Percentiles rank a stretch among this genome's conserved stretches.
Conservation (phyloP, 2,797 vertebrate genomes). For the Odontamblyopus rebecca region DNA sequence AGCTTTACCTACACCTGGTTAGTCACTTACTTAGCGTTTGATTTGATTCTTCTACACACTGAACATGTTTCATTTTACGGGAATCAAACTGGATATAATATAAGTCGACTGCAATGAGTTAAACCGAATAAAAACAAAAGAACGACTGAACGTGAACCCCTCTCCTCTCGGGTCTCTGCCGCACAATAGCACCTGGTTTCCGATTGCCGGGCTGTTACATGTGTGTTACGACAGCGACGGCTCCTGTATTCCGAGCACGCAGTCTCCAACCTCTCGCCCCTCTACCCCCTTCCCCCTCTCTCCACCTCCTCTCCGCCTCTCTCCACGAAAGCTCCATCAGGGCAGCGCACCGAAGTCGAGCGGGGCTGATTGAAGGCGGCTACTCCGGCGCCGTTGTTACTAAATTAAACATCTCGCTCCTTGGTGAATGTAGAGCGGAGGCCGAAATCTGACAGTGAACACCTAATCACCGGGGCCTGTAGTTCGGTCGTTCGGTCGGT, state of each 20-base stretch:
- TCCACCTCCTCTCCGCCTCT: neutral
- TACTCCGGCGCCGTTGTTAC: slow-evolving; percentile 25
- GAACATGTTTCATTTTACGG: too few relatives aligned
- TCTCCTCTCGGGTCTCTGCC: neutral
- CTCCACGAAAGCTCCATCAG: slow-evolving; percentile 5
- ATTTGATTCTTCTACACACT: too few relatives aligned
- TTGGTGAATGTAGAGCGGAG: slow-evolving; percentile 17
- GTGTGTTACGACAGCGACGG: slow-evolving; percentile 16
- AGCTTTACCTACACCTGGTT: too few relatives aligned
- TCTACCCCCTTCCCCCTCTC: neutral
- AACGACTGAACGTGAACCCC: too few relatives aligned
- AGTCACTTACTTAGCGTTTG: too few relatives aligned
- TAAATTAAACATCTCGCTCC: slow-evolving; percentile 18
- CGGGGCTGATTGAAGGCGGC: slow-evolving; percentile 8
- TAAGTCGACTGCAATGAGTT: too few relatives aligned
- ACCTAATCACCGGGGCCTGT: slow-evolving; percentile 26
- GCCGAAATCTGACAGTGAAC: slow-evolving; percentile 22
- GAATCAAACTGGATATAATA: too few relatives aligned
- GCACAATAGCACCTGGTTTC: neutral
- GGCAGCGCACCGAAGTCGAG: slow-evolving; percentile 17
- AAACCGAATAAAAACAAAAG: too few relatives aligned
- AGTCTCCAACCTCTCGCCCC: slow-evolving; percentile 16
- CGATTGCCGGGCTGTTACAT: slow-evolving; percentile 11
- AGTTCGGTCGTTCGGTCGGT: neutral
- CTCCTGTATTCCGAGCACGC: slow-evolving; percentile 31